A percentile compares a stretch with the other conserved stretches of the same genome.
These are phyloP conservation scores for Argyresthia albistria DNA, from an alignment of 2,888 invertebrate genomes.

Conservation along the genomic window DNA sequence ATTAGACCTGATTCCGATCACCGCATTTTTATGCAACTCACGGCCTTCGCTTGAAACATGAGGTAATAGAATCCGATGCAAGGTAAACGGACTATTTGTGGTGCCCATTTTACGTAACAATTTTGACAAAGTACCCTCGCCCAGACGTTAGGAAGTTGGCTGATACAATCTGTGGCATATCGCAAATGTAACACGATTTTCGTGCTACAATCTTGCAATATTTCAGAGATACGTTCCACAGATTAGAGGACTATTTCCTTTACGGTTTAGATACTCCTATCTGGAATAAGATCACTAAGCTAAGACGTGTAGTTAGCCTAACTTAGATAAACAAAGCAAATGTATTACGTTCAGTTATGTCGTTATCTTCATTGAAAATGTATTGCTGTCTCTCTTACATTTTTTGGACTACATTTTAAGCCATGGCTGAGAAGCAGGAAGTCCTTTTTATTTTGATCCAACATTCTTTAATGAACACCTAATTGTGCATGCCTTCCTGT, in stretches of 20 bases:
- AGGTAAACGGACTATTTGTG: slow-evolving; percentile 2
- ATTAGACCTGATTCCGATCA: slow-evolving; percentile 34
- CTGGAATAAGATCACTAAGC: not conserved
- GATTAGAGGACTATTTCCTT: not conserved
- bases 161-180: slow-evolving; percentile 4
- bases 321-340: no score
- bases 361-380: no score
- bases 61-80: slow-evolving; percentile 6
- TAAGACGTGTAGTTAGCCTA: no score
- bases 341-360: no score
- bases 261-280: not conserved
- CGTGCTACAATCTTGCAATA: not conserved
- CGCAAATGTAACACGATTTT: not conserved
- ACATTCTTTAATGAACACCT: no score
- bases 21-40: slow-evolving; percentile 43
- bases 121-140: slow-evolving; percentile 4
- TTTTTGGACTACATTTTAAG: no score
- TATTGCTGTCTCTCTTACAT: no score
- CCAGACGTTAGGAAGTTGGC: slow-evolving; percentile 1
- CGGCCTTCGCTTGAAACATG: not conserved
- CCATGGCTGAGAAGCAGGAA: no score
- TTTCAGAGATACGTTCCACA: not conserved
- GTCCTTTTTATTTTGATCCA: no score
- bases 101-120: slow-evolving; percentile 3
- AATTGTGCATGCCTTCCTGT: no score